These are phyloP conservation scores for Rallus limicola DNA, from an alignment of 2,113 vertebrate genomes.

Conservation along the genomic window DNA sequence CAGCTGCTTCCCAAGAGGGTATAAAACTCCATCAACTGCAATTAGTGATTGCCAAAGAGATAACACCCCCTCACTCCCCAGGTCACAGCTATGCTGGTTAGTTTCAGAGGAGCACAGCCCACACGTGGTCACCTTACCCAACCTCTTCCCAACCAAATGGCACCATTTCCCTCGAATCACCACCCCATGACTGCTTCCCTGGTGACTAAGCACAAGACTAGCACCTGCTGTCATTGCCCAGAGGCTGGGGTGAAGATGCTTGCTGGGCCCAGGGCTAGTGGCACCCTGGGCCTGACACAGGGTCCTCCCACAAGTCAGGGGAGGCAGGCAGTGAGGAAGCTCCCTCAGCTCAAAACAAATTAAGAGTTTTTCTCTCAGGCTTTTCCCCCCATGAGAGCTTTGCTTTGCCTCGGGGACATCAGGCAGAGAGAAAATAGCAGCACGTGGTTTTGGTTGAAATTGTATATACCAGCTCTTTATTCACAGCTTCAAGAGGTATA, in stretches of 20 bases:
- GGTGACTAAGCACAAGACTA: fast-evolving
- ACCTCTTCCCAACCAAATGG: not conserved
- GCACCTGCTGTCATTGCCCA: not conserved
- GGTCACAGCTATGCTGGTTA: fast-evolving
- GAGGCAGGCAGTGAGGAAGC: not conserved
- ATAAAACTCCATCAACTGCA: not conserved
- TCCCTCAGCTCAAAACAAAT: not conserved
- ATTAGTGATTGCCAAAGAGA: not conserved
- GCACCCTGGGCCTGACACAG: fast-evolving
- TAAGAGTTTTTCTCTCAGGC: not conserved
- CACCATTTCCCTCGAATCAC: not conserved
- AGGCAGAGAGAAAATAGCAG: not conserved
- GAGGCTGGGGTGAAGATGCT: not conserved
- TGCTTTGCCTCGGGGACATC: not conserved
- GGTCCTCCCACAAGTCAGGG: not conserved
- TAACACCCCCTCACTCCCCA: not conserved
- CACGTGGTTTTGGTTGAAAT: not conserved
- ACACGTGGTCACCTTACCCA: fast-evolving
- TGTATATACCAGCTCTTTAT: not conserved
- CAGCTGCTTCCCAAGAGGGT: not conserved
- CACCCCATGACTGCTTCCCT: not conserved
- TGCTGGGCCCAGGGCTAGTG: fast-evolving
- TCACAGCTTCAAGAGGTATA: not conserved
- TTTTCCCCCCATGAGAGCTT: not conserved
- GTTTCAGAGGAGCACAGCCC: not conserved